Evolutionary conservation across 2,888 invertebrate species (phyloP), one percentile per base, ranked within the genome.

Genomic region (Acleris emargana): DNA sequence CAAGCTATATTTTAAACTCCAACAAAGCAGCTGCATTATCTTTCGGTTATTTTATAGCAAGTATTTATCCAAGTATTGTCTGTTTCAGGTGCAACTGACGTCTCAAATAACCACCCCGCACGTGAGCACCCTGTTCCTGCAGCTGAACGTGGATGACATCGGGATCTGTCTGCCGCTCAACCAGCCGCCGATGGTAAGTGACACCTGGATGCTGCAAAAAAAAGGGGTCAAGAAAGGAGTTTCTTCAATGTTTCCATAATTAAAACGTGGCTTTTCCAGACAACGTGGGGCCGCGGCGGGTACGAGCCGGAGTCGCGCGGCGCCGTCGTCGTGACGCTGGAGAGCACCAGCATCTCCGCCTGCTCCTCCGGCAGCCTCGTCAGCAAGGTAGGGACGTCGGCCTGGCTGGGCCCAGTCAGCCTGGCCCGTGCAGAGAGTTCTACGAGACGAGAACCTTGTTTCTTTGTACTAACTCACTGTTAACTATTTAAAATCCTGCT

Each of bases 281-380:
- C 94, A 72, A 94, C 94, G 49, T 96, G 95, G 94, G 94, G 94
- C 28, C 94, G 81, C 51, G 76, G 75, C 57, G 92, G 94, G 76
- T 95, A 95, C 77, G 97, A 97, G 78, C 93, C 93, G 58, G 98
- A 97, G 78, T 95, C 95, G 4, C 94, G 97, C 71, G 97, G 97
- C 54, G 99, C 99, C 13, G 97, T 99, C 38, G 98, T 99, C 11
- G 95, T 99, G 22, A 99, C 99, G 0, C 93, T 99, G 73, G 99
- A 99, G 89, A 97, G 96, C 81, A 99, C 99, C n/a, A 97, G 97
- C 78, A 98, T 99, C 77, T 84, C 89, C 78, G 99, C 99, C 1
- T 98, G 99, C 83, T 98, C 97, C 77, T 97, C 97, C 17, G 98
- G 98, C n/a, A 97, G 98, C 5, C 93, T 99, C 45, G 99, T 99